Conservation (phyloP, 2,888 invertebrate genomes). For the Eupithecia vulgata region DNA sequence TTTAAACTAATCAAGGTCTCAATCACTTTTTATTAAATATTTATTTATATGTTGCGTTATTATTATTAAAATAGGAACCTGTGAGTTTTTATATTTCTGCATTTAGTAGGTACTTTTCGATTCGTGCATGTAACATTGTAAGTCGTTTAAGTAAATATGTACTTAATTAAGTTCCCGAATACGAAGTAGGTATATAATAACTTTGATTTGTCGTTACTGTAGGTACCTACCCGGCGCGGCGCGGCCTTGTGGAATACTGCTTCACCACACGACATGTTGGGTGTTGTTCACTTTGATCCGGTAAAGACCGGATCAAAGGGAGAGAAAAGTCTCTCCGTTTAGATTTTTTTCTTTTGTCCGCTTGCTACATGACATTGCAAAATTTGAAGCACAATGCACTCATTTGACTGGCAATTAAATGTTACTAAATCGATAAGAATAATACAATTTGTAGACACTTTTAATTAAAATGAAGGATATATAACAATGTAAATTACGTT, state of each 20-base stretch:
- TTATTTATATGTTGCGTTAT: too few species aligned
- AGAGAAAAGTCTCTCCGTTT: background rate
- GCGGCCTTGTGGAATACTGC: conserved; percentile 18
- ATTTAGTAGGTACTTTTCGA: background rate
- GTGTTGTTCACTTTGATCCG: background rate
- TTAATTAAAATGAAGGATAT: too few species aligned
- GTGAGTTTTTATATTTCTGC: background rate
- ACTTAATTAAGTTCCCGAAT: conserved; percentile 14
- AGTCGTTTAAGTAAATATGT: background rate
- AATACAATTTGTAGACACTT: background rate
- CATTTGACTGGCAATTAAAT: background rate
- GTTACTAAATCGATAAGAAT: background rate
- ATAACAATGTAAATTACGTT: too few species aligned
- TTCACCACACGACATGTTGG: conserved; percentile 19
- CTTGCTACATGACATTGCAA: background rate
- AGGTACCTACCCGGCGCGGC: background rate
- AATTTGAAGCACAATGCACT: background rate
- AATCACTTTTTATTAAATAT: background rate
- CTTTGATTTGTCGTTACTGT: conserved; percentile 19
- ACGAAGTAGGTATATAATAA: conserved; percentile 12
- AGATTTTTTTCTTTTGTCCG: background rate
- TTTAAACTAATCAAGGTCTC: too few species aligned
- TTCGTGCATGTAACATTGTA: background rate
- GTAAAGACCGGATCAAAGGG: too few species aligned
- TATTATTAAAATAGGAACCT: too few species aligned